These are phyloP conservation scores for Chaetura pelagica DNA, from an alignment of 2,113 vertebrate species.

Conservation along the genomic window DNA sequence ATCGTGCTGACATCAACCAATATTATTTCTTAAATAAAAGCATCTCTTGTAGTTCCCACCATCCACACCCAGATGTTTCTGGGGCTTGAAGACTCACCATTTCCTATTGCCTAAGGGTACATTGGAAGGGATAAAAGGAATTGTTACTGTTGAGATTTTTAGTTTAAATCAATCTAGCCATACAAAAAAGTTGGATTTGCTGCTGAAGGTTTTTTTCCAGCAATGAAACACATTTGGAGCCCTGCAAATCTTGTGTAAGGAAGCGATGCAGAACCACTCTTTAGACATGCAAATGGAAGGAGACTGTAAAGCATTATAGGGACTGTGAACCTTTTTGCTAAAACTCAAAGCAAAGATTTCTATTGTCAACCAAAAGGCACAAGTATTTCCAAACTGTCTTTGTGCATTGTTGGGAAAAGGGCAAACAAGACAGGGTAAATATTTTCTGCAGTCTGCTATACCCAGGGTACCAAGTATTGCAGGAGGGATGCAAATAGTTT, in stretches of 20 bases:
- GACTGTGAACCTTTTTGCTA: conserved; percentile 7
- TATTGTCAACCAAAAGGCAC: conserved; percentile 12
- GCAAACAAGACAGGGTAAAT: background rate
- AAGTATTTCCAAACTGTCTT: background rate
- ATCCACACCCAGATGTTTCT: background rate
- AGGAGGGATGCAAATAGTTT: background rate
- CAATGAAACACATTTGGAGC: background rate
- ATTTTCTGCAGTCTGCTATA: background rate
- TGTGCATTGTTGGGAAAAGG: background rate
- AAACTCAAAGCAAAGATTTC: conserved; percentile 7
- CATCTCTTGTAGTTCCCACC: background rate
- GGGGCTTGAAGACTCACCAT: background rate
- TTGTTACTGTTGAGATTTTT: background rate
- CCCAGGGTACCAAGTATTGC: background rate
- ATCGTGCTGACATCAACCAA: background rate
- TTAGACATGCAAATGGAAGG: conserved; percentile 50
- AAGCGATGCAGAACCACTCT: conserved; percentile 28
- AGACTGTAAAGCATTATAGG: conserved; percentile 7
- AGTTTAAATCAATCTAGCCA: background rate
- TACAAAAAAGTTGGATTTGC: background rate
- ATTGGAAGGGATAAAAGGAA: background rate
- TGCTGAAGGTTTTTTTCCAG: background rate
- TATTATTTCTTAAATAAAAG: background rate
- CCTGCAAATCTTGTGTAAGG: conserved; percentile 19
- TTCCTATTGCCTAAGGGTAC: background rate